These are phyloP conservation scores for Psettodes erumei DNA, from an alignment of 2,113 vertebrate species.

Conservation along the genomic window DNA sequence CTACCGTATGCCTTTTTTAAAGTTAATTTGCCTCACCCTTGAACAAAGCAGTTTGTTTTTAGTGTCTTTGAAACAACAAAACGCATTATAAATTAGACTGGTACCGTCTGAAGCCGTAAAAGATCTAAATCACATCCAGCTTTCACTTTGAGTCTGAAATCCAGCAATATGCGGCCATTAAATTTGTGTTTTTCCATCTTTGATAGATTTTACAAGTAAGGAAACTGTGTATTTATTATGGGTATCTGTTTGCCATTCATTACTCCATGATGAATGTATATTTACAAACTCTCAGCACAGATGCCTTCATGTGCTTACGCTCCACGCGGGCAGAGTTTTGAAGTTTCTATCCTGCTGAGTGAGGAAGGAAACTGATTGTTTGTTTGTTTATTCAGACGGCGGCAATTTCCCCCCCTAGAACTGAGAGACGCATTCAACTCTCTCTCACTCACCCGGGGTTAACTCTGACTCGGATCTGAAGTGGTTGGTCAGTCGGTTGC, in stretches of 20 bases:
- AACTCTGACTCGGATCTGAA: constrained; percentile 34
- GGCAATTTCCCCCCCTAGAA: constrained; percentile 69
- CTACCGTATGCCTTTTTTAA: background rate
- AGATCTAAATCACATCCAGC: background rate
- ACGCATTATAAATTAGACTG: background rate
- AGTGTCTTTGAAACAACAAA: background rate
- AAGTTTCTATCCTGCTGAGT: constrained; percentile 66
- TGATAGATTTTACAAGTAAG: background rate
- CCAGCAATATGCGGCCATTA: background rate
- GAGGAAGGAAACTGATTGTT: constrained; percentile 65
- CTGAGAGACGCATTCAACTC: constrained; percentile 65
- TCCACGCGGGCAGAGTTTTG: constrained; percentile 47
- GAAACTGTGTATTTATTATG: background rate
- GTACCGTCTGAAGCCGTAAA: background rate
- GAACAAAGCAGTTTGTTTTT: background rate
- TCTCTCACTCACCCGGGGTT: constrained; percentile 19
- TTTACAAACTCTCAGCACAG: constrained; percentile 21
- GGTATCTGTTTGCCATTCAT: constrained; percentile 18
- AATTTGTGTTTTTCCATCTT: background rate
- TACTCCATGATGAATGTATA: background rate
- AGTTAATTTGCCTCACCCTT: background rate
- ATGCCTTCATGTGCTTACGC: constrained; percentile 20
- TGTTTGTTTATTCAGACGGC: constrained; percentile 78
- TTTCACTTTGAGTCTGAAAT: background rate
- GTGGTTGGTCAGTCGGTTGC: constrained; percentile 30